Percentiles rank a stretch among this genome's conserved stretches.
These are phyloP conservation scores for Hirudinaria manillensis DNA, from an alignment of 2,888 invertebrate species.

Conservation along the genomic window DNA sequence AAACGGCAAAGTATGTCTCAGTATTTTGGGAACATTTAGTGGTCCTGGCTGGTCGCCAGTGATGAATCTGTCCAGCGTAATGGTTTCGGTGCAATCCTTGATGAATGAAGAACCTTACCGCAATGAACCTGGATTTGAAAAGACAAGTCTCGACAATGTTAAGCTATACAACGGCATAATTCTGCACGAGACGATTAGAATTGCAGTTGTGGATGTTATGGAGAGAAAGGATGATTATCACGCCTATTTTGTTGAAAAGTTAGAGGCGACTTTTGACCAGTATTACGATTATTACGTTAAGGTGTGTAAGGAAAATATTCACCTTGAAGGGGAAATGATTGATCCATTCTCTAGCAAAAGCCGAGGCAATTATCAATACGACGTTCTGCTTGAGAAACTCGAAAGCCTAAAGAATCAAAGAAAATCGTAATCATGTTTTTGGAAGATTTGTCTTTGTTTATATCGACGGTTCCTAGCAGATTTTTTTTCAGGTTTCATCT, in stretches of 20 bases:
- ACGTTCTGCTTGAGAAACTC: neutral
- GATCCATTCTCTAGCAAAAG: constrained; percentile 44
- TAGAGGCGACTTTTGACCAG: constrained; percentile 59
- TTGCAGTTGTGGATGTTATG: constrained; percentile 61
- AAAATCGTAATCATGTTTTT: too few relatives aligned
- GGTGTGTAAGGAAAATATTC: constrained; percentile 53
- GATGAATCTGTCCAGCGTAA: constrained; percentile 58
- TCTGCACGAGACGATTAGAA: constrained; percentile 59
- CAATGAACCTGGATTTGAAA: constrained; percentile 63
- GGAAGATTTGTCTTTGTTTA: too few relatives aligned
- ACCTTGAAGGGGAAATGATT: constrained; percentile 56
- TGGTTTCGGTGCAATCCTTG: constrained; percentile 62
- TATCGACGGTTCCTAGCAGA: too few relatives aligned
- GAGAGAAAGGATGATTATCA: constrained; percentile 46
- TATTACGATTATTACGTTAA: constrained; percentile 58
- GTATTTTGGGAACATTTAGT: constrained; percentile 60
- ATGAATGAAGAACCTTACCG: constrained; percentile 63
- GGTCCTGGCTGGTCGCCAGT: constrained; percentile 62
- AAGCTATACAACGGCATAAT: constrained; percentile 59
- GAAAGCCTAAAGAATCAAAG: neutral
- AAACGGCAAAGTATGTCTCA: constrained; percentile 61
- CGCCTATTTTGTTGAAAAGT: constrained; percentile 54
- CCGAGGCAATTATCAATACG: neutral
- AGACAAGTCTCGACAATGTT: constrained; percentile 46
- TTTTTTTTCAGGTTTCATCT: too few relatives aligned